Base-by-base conservation (phyloP, 2,113 vertebrate genomes). In the Nipponia nippon region DNA sequence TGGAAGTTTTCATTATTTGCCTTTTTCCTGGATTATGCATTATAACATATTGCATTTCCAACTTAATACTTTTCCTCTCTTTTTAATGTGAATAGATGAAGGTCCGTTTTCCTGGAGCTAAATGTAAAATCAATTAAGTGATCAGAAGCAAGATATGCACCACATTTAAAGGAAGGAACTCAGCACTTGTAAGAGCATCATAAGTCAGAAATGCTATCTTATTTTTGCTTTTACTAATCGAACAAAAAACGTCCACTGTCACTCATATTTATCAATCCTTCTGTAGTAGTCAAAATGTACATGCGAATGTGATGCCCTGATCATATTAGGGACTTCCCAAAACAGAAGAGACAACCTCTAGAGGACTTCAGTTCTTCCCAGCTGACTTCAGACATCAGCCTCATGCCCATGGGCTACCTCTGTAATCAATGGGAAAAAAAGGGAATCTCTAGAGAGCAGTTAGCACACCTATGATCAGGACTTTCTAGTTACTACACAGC, bases 51-150 rank as follows among this genome's bases (percentile, higher is more conserved):
- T 87, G 16, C 19, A 27, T 79, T 85, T 83, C 16, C 21, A 77
- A 49, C 20, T 87, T 89, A 65, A 52, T 47, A 20, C 7, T 11
- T 78, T 79, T 80, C 10, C 21, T 80, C 27, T 61, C 36, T 71
- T 66, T 53, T 34, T 42, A 87, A 65, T 5, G 2, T 19, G 23
- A 69, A 40, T 44, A 44, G 14, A 55, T 16, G 22, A 72, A 56
- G 9, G 12, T 90, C 13, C 53, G 2, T 59, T 63, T 86, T 90
- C 58, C 71, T 72, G 49, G 30, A 90, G 26, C 66, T 75, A 82
- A 67, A 75, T 32, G n/a, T 58, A 89, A 89, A 91, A 58, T 87
- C 47, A 58, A 53, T 65, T 67, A 67, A 85, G 23, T 47, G n/a
- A 65, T 72, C 23, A 72, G 66, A 80, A 82, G 7, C 6, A 79